Conservation (phyloP, 1,140 invertebrate genomes). For the Thaumetopoea pityocampa region DNA sequence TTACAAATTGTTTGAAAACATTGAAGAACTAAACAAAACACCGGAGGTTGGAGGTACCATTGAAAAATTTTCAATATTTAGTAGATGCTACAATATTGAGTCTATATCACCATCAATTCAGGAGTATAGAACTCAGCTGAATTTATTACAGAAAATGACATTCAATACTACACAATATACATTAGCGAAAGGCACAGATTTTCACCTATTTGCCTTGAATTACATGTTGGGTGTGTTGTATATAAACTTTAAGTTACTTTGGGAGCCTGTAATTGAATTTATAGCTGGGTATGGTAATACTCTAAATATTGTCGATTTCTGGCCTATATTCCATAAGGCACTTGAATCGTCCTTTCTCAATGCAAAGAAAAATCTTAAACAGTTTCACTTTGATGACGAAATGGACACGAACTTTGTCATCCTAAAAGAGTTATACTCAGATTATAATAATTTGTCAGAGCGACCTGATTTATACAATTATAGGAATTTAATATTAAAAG, state of each 20-base stretch:
- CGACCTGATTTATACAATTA: conserved; percentile 85
- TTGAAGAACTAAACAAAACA: conserved; percentile 61
- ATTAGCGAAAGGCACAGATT: conserved; percentile 75
- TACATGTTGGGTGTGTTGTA: conserved; percentile 90
- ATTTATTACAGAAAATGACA: conserved; percentile 83
- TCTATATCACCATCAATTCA: conserved; percentile 80
- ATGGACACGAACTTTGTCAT: conserved; percentile 40
- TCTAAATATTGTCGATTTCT: conserved; percentile 83
- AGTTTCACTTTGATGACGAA: conserved; percentile 52
- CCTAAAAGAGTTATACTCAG: conserved; percentile 46
- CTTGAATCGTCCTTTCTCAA: conserved; percentile 70
- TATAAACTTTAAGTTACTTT: conserved; percentile 91
- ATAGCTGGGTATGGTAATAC: conserved; percentile 83
- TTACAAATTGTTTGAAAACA: conserved; percentile 81
- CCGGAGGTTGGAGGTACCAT: conserved; percentile 37
- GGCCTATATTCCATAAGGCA: conserved; percentile 83
- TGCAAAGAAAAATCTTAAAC: conserved; percentile 50
- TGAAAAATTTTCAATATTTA: conserved; percentile 78
- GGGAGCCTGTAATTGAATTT: conserved; percentile 87
- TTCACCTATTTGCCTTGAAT: conserved; percentile 79
- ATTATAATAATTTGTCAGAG: conserved; percentile 66
- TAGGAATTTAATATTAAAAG: conserved; percentile 87
- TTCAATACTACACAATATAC: conserved; percentile 78
- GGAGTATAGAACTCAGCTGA: conserved; percentile 86
- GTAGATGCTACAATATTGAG: conserved; percentile 83